Evolutionary conservation across 2,888 invertebrate genomes (phyloP), one percentile per base, ranked within the genome.

Genomic region (Caenorhabditis macrosperma): DNA sequence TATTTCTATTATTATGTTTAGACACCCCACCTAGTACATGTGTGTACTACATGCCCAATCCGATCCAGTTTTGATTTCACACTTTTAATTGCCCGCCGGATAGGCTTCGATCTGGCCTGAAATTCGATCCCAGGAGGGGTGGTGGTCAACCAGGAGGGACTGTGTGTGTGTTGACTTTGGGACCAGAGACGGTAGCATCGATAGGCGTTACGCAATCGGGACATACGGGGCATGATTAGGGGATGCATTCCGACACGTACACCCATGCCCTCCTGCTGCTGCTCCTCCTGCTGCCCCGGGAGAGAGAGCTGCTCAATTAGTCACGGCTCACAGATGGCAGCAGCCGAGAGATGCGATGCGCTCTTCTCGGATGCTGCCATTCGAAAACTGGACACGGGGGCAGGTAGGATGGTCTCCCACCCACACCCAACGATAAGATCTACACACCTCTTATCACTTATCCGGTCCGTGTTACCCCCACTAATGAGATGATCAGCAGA

Each of bases 1-100:
- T 72, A 72, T 72, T 63, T 72, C 71, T 72, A 72, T 72, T 72
- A 72, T 72, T 72, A 64, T 72, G 64, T 72, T 72, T 72, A 72
- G 72, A 72, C 63, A 33, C 33, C n/a, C 22, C 15, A 20, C 33
- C 20, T 30, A 5, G n/a, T 24, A 38, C 50, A 17, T 64, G 33
- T 57, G 55, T 61, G 61, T 46, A 61, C 33, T 72, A 50, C n/a
- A n/a, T n/a, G n/a, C n/a, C 61, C 26, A 50, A 2, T 2, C 15
- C 50, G 2, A 64, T 72, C 72, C 30, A 72, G 72, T 72, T 72
- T 72, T 72, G 72, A 72, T 72, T 72, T 72, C 72, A 72, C 72
- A 72, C 72, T 72, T 72, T 72, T 72, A 72, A 72, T 72, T 72
- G 72, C 52, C 5, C 28, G 38, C 33, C 57, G 44, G 10, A 44